A percentile compares a stretch with the other conserved stretches of the same genome.
Evolutionary conservation across 2,888 invertebrate genomes (phyloP).

Genomic region (Diploptera punctata): DNA sequence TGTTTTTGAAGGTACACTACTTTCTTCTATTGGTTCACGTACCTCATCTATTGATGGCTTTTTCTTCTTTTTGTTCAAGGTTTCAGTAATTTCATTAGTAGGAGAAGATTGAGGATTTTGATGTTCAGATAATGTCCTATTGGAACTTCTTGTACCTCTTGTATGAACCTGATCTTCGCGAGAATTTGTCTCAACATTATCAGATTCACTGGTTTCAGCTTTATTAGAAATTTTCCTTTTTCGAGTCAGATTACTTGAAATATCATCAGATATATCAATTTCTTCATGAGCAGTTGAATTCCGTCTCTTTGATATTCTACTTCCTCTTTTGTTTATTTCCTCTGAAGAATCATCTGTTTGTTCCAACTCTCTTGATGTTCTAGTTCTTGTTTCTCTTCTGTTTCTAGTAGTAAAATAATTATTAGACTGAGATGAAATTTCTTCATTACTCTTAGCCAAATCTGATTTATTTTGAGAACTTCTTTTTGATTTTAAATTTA

Average conservation of each 20-base stretch:
- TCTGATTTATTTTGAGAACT: background rate
- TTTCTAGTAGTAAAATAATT: background rate
- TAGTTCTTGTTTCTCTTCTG: background rate
- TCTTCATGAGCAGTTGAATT: background rate
- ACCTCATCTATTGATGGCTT: too few species aligned
- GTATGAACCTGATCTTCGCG: background rate
- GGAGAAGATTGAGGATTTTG: background rate
- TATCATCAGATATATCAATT: background rate
- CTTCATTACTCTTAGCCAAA: background rate
- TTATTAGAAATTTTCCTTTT: conserved; percentile 9
- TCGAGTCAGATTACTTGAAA: background rate
- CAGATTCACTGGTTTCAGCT: background rate
- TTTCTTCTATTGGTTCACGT: too few species aligned
- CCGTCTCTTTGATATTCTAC: background rate
- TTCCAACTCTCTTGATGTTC: background rate
- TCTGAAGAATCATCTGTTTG: background rate
- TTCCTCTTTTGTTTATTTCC: too few species aligned
- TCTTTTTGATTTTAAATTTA: conserved; percentile 7
- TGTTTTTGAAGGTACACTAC: background rate
- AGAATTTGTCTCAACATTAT: background rate
- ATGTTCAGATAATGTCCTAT: background rate
- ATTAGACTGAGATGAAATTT: background rate
- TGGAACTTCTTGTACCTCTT: background rate
- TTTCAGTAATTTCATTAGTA: background rate
- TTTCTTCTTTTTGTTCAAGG: background rate